Evolutionary conservation across 2,888 invertebrate species (phyloP), one percentile per base, ranked within the genome.

Genomic region (Drepana falcataria): DNA sequence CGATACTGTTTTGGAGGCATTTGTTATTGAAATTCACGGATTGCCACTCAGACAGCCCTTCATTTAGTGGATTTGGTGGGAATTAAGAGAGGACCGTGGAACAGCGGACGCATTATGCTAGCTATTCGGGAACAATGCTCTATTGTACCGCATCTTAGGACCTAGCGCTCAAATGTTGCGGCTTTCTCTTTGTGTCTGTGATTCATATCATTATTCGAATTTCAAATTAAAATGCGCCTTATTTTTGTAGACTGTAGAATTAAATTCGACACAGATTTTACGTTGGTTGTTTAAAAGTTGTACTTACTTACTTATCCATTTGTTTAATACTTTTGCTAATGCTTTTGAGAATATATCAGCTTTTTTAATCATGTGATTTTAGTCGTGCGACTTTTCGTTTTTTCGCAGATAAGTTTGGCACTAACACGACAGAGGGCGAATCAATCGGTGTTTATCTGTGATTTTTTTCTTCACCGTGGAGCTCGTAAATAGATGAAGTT

Each of bases 21-120:
- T 69, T 77, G 75, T 73, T 77, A 71, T 80, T 78, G 74, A 81
- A 84, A 86, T 85, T 84, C 76, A 76, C 75, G 69, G 75, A 83
- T 84, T 76, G 74, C 75, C 77, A 73, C 78, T 83, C 79, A 77
- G 77, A 71, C 71, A 68, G 73, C 71, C 70, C 72, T 78, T 81
- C 76, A 79, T 85, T 84, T 78, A 63, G 75, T 77, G 77, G 79
- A 80, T 83, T 87, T 81, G 75, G 81, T 76, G 60, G 75, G 84
- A 81, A 85, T 87, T 83, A 78, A 75, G 71, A 73, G 70, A 69
- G 75, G 73, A 75, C 74, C 70, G 71, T 65, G 64, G 75, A 80
- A 87, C 83, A 86, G 81, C 77, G 73, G 59, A 60, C 54, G 71
- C 68, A 77, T 85, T 87, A 83, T 89, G 70, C 61, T 58, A 58